Conservation (phyloP, 2,888 invertebrate genomes). For the Anagyrus pseudococci region DNA sequence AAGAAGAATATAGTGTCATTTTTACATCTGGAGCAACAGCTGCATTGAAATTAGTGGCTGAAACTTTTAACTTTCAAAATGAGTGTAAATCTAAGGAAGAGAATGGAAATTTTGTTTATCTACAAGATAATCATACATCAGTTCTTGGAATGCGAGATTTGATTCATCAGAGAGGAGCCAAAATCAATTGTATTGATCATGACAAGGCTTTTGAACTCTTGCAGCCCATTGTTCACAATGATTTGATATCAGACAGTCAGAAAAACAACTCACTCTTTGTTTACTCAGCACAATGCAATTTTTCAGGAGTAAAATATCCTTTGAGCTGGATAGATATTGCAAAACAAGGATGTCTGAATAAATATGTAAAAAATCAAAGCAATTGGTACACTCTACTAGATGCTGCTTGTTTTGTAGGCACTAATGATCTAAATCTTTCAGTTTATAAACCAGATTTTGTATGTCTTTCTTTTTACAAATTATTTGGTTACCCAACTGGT, state of each 20-base stretch:
- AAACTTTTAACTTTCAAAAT: slow-evolving; percentile 73
- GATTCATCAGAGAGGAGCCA: slow-evolving; percentile 66
- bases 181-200: slow-evolving; percentile 68
- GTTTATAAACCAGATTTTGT: slow-evolving; percentile 85
- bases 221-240: slow-evolving; percentile 49
- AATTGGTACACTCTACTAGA: slow-evolving; percentile 83
- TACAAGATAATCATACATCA: slow-evolving; percentile 94
- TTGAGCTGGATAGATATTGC: slow-evolving; percentile 73
- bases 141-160: slow-evolving; percentile 90
- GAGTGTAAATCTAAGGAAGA: slow-evolving; percentile 23
- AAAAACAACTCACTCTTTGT: slow-evolving; percentile 72
- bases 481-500: slow-evolving; percentile 96
- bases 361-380: slow-evolving; percentile 60
- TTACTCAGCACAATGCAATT: slow-evolving; percentile 94
- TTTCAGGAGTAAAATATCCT: slow-evolving; percentile 91
- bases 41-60: slow-evolving; percentile 82
- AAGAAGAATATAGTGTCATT: slow-evolving; percentile 83
- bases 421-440: slow-evolving; percentile 78
- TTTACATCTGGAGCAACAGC: slow-evolving; percentile 96
- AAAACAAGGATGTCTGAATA: slow-evolving; percentile 68
- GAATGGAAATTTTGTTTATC: slow-evolving; percentile 77
- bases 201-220: slow-evolving; percentile 65
- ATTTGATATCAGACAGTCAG: background rate
- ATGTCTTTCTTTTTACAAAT: slow-evolving; percentile 93
- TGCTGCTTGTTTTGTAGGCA: slow-evolving; percentile 82